Conservation (phyloP, 2,888 invertebrate genomes). For the Lasius fuliginosus region DNA sequence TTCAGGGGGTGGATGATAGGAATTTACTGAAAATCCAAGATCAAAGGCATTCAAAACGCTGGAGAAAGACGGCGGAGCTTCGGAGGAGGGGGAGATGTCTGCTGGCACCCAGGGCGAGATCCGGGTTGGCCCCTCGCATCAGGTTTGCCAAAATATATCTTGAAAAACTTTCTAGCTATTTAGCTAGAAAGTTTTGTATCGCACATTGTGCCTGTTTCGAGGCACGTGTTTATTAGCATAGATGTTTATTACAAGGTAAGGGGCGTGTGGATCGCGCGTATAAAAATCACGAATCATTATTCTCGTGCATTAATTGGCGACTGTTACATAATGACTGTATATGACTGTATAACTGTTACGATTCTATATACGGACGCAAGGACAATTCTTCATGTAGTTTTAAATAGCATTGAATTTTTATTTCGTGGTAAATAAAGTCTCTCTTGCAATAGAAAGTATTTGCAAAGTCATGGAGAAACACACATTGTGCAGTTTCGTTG, state of each 20-base stretch:
- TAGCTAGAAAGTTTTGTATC: slow-evolving; percentile 77
- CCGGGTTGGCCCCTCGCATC: slow-evolving; percentile 92
- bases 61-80: slow-evolving; percentile 86
- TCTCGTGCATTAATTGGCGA: not conserved
- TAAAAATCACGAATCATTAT: not conserved
- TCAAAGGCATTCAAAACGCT: slow-evolving; percentile 84
- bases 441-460: not conserved
- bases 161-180: slow-evolving; percentile 81
- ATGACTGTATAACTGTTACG: not conserved
- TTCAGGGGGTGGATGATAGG: slow-evolving; percentile 85
- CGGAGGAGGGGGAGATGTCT: slow-evolving; percentile 86
- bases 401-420: not conserved
- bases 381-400: not conserved
- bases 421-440: not conserved
- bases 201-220: slow-evolving; percentile 82
- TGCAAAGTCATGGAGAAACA: not conserved
- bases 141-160: slow-evolving; percentile 87
- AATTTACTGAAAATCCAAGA: slow-evolving; percentile 85
- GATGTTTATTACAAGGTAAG: slow-evolving; percentile 47
- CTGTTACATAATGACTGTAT: not conserved
- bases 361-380: not conserved
- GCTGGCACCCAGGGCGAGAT: slow-evolving; percentile 93
- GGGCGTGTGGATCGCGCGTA: slow-evolving; percentile 27
- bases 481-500: not conserved
- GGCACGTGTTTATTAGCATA: slow-evolving; percentile 77